These are phyloP conservation scores for Drosophila vallismaia DNA, from an alignment of 2,888 invertebrate genomes.

Conservation along the genomic window DNA sequence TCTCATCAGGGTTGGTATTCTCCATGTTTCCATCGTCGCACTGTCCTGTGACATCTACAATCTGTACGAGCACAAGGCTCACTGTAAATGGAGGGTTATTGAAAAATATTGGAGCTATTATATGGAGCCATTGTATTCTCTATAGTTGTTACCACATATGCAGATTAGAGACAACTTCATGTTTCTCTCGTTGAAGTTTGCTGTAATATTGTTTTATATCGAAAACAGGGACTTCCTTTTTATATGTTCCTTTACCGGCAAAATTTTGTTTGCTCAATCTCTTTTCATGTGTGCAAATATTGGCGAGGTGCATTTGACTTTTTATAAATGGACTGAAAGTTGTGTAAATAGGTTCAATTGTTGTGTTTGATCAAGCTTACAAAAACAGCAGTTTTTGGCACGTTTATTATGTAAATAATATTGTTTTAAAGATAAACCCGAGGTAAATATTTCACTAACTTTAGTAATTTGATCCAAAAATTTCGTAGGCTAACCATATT, in stretches of 20 bases:
- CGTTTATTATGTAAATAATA: slow-evolving; percentile 17
- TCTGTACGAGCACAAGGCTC: slow-evolving; percentile 16
- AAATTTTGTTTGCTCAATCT: slow-evolving; percentile 12
- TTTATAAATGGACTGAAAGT: slow-evolving; percentile 8
- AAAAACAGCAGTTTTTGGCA: slow-evolving; percentile 22
- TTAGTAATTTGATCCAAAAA: not conserved
- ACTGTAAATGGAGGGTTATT: not conserved
- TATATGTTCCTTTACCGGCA: slow-evolving; percentile 4
- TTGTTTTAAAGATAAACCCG: not conserved
- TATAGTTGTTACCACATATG: slow-evolving; percentile 10
- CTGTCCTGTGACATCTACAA: not conserved
- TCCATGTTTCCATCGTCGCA: not conserved
- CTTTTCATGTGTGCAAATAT: slow-evolving; percentile 20
- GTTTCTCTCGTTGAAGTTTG: not conserved
- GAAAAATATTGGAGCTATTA: not conserved
- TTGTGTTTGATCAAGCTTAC: slow-evolving; percentile 23
- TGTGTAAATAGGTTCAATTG: slow-evolving; percentile 16
- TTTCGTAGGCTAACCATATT: too few relatives aligned
- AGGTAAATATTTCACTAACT: not conserved
- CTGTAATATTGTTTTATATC: not conserved
- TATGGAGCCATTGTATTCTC: not conserved
- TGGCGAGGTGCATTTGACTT: slow-evolving; percentile 4
- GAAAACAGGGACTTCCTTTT: not conserved
- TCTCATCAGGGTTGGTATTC: not conserved
- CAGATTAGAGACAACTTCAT: slow-evolving; percentile 14